These are phyloP conservation scores for Zelostemma sp. DNA, from an alignment of 1,140 invertebrate genomes.

Conservation along the genomic window DNA sequence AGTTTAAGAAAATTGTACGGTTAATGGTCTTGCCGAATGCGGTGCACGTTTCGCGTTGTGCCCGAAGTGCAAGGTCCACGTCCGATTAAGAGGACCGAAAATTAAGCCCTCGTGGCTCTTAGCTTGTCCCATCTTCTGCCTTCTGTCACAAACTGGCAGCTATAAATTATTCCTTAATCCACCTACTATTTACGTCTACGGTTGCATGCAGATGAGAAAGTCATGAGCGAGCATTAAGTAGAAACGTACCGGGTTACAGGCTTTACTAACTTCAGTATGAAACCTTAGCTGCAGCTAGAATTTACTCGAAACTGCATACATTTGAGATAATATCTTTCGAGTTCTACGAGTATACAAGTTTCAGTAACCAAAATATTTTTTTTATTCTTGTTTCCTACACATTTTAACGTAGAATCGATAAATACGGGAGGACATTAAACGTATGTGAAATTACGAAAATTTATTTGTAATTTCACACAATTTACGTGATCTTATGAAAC, in stretches of 20 bases:
- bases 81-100: constrained; percentile 26
- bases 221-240: constrained; percentile 23
- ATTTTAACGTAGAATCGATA: too few species aligned
- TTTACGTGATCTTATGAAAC: too few species aligned
- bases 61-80: constrained; percentile 1
- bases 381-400: constrained; percentile 13
- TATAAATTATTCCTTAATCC: constrained; percentile 46
- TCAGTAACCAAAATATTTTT: too few species aligned
- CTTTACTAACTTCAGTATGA: constrained; percentile 29
- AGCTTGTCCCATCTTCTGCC: constrained; percentile 24
- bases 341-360: neutral
- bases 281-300: constrained; percentile 21
- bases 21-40: constrained; percentile 26
- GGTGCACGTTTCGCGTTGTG: neutral
- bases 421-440: too few species aligned
- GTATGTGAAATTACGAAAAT: too few species aligned
- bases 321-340: constrained; percentile 24
- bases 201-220: constrained; percentile 19
- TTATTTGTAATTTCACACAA: too few species aligned
- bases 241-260: constrained; percentile 30
- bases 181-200: constrained; percentile 32
- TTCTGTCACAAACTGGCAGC: constrained; percentile 29
- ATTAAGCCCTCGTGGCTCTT: constrained; percentile 29
- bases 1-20: constrained; percentile 5
- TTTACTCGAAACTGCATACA: constrained; percentile 14